Evolutionary conservation across 2,113 vertebrate species (phyloP).

Genomic region (Uropsilus gracilis): DNA sequence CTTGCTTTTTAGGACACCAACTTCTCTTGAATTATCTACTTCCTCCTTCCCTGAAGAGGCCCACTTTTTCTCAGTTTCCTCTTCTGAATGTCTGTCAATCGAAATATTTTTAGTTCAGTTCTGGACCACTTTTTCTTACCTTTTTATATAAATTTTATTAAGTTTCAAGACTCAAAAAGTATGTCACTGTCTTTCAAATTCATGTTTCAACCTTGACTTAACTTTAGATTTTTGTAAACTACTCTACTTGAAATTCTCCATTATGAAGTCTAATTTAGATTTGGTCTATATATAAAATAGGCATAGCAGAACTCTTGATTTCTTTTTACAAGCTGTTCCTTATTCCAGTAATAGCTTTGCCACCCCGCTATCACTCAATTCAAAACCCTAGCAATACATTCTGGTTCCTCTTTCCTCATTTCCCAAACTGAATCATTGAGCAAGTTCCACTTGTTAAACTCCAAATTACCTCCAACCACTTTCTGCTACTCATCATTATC

Average conservation of each 20-base stretch:
- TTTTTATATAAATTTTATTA: not conserved
- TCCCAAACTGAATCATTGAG: not conserved
- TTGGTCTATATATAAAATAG: not conserved
- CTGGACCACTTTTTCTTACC: not conserved
- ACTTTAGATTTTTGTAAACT: not conserved
- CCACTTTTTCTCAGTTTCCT: not conserved
- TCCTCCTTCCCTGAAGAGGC: not conserved
- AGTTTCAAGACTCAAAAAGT: not conserved
- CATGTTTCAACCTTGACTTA: not conserved
- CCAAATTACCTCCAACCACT: not conserved
- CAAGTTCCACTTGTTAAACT: not conserved
- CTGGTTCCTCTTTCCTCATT: not conserved
- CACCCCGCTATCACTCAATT: not conserved
- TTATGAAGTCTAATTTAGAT: not conserved
- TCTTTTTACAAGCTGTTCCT: not conserved
- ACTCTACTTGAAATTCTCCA: not conserved
- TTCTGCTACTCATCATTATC: not conserved
- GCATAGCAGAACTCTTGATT: not conserved
- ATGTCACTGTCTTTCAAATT: not conserved
- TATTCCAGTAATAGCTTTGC: not conserved
- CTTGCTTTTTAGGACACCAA: not conserved
- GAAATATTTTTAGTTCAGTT: not conserved
- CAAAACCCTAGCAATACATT: not conserved
- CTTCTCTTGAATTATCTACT: not conserved
- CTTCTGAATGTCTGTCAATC: not conserved